A percentile compares a stretch with the other conserved stretches of the same genome.
These are phyloP conservation scores for Leucoraja erinaceus DNA, from an alignment of 2,113 vertebrate species.

Conservation along the genomic window DNA sequence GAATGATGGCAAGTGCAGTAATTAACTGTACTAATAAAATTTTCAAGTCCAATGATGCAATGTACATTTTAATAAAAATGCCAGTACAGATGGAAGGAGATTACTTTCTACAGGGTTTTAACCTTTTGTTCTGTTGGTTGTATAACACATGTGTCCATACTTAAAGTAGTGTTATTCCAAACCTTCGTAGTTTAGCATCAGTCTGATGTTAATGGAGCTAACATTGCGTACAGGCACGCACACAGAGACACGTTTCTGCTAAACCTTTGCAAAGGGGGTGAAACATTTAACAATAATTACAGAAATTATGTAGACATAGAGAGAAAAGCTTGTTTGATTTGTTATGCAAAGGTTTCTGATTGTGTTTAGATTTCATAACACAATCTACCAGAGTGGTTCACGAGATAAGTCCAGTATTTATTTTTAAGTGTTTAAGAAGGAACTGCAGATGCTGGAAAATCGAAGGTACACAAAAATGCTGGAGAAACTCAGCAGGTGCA, in stretches of 20 bases:
- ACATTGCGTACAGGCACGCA: not conserved
- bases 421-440: too few relatives aligned
- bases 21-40: not conserved
- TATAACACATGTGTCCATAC: not conserved
- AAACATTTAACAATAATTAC: not conserved
- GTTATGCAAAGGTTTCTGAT: not conserved
- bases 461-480: too few relatives aligned
- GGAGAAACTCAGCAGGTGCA: too few relatives aligned
- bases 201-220: not conserved
- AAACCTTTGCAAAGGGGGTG: not conserved
- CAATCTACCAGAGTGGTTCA: not conserved
- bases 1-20: not conserved
- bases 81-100: not conserved
- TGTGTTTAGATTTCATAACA: not conserved
- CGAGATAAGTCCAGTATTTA: too few relatives aligned
- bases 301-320: not conserved
- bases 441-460: too few relatives aligned
- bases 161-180: not conserved
- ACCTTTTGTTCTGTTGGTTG: not conserved
- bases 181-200: too few relatives aligned
- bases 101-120: not conserved
- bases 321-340: constrained; percentile 6
- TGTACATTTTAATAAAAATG: not conserved
- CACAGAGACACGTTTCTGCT: not conserved
- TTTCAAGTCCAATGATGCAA: constrained; percentile 1